Percentiles rank a stretch among this genome's conserved stretches.
phyloP scores from a whole-genome alignment of 1,140 invertebrate species.

The Acromyrmex heyeri region DNA sequence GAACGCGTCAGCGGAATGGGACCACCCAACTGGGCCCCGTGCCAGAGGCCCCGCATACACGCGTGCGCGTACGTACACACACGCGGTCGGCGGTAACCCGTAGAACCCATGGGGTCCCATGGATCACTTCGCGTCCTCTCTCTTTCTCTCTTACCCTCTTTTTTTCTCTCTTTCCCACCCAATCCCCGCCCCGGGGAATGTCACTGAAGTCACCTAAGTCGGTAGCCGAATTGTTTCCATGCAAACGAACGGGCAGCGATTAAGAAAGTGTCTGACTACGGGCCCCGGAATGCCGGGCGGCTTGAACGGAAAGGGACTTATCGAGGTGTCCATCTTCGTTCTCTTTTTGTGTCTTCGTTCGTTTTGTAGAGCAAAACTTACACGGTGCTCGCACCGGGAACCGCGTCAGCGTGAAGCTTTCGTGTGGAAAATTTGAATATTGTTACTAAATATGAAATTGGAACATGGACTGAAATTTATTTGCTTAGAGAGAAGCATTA shows the following conservation, averaged over 20 bases:
- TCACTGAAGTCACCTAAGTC: slow-evolving; percentile 76
- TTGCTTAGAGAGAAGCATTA: background rate
- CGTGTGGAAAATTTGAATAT: slow-evolving; percentile 34
- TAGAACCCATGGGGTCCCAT: slow-evolving; percentile 80
- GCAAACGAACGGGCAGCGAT: slow-evolving; percentile 76
- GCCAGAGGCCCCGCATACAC: slow-evolving; percentile 76
- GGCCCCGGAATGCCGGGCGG: slow-evolving; percentile 68
- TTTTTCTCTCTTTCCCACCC: background rate
- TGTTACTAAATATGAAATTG: background rate
- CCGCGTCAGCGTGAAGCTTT: slow-evolving; percentile 25
- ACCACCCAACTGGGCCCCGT: slow-evolving; percentile 84
- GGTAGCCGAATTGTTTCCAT: slow-evolving; percentile 78
- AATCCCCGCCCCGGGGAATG: slow-evolving; percentile 63
- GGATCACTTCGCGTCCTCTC: slow-evolving; percentile 70
- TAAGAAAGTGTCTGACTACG: slow-evolving; percentile 75
- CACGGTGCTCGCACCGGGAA: slow-evolving; percentile 12
- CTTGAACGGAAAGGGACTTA: slow-evolving; percentile 69
- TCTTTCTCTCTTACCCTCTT: slow-evolving; percentile 34
- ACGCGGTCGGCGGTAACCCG: slow-evolving; percentile 64
- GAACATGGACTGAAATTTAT: background rate
- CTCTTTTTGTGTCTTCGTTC: slow-evolving; percentile 53
- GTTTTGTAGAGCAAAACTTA: slow-evolving; percentile 48
- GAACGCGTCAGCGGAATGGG: slow-evolving; percentile 85
- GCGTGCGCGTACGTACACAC: slow-evolving; percentile 56
- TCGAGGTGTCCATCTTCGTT: slow-evolving; percentile 74